Evolutionary conservation across 2,888 invertebrate genomes (phyloP).

Genomic region (Caenorhabditis auriculariae): DNA sequence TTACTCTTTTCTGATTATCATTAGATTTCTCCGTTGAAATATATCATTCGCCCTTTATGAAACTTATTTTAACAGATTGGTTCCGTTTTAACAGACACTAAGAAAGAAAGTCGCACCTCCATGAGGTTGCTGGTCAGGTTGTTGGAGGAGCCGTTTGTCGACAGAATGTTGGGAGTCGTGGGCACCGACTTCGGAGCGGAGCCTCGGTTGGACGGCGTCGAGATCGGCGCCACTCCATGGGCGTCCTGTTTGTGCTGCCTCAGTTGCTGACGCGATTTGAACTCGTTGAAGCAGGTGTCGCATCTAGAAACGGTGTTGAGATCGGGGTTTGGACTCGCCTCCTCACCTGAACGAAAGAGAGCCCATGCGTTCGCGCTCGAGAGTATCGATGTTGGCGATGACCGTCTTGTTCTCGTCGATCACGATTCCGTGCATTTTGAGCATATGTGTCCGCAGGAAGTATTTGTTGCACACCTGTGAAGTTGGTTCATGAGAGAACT

Average conservation of each 20-base stretch:
- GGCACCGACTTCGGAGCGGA: no score
- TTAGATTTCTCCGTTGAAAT: no score
- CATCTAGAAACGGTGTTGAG: conserved; percentile 73
- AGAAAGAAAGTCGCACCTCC: no score
- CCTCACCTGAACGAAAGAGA: conserved; percentile 51
- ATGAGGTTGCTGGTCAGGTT: background rate
- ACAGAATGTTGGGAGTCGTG: no score
- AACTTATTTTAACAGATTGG: no score
- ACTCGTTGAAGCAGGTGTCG: conserved; percentile 95
- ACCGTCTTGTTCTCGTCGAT: conserved; percentile 64
- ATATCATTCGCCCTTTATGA: no score
- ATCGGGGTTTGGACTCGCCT: background rate
- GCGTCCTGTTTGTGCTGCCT: conserved; percentile 96
- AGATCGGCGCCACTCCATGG: conserved; percentile 76
- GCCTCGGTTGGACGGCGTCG: conserved; percentile 18
- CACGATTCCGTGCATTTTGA: conserved; percentile 74
- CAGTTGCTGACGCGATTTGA: conserved; percentile 95
- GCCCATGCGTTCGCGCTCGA: conserved; percentile 57
- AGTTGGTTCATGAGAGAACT: background rate
- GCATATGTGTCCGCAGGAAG: conserved; percentile 91
- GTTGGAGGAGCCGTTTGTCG: conserved; percentile 2
- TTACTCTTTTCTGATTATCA: no score
- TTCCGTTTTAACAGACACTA: no score
- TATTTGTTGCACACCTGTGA: conserved; percentile 94
- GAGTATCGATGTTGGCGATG: conserved; percentile 63